phyloP scores from a whole-genome alignment of 30 jellyfish, hydroid and myxozoan species.

The Turritopsis dohrnii region DNA sequence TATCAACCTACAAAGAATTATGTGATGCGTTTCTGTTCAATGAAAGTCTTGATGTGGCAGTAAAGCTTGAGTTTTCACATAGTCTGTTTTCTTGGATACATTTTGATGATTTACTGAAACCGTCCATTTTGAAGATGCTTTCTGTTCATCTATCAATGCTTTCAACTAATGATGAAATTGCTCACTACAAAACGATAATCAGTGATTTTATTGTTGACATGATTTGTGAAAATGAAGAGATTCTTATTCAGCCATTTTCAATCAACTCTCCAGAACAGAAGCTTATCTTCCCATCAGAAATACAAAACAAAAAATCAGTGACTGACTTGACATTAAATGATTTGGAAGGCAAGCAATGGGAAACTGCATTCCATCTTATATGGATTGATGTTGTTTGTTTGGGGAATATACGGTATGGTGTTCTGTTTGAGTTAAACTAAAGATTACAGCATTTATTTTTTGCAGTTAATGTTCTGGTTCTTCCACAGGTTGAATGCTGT shows the following conservation, averaged over 20 bases:
- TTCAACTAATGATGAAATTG: background rate
- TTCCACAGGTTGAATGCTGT: background rate
- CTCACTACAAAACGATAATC: background rate
- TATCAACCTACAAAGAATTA: background rate
- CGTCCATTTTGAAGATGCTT: constrained; percentile 1
- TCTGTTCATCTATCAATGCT: background rate
- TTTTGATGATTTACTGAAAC: background rate
- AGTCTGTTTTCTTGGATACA: background rate
- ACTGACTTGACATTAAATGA: background rate
- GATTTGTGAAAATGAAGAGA: background rate
- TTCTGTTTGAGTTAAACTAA: background rate
- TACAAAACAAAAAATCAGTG: background rate
- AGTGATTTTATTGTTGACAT: background rate
- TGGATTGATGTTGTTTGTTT: background rate
- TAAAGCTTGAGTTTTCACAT: background rate
- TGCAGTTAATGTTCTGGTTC: too few relatives aligned
- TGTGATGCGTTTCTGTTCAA: background rate
- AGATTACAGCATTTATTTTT: background rate
- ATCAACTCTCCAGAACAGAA: background rate
- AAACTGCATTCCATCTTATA: background rate
- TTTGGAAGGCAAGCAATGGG: background rate
- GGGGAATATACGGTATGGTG: background rate
- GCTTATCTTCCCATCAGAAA: background rate
- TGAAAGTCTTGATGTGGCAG: background rate
- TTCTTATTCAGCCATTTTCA: background rate